Evolutionary conservation across 1,140 invertebrate species (phyloP), one percentile per base, ranked within the genome.

Genomic region (Octopus bimaculoides): DNA sequence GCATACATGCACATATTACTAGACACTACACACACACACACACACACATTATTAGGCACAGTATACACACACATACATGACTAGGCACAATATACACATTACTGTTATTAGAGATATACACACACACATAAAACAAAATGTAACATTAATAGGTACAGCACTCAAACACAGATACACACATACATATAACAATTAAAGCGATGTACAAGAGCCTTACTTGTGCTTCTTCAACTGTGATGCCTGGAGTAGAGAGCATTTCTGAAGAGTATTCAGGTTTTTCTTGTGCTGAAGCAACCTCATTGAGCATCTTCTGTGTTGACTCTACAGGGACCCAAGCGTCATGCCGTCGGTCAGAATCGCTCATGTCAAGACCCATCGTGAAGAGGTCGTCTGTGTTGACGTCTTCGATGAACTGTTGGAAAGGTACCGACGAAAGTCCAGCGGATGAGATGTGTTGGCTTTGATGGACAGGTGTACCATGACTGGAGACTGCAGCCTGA

Each of bases 271-370:
- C 92, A 85, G 93, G 94, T 10, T 94, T 93, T 78, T 92, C 92
- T 7, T 92, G 88, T 81, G 93, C 92, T 54, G 93, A 94, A 87
- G 92, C 86, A 90, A 93, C 92, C 87, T 90, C 87, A 83, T 93
- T 91, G 20, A 95, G 88, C 66, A 92, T 92, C 85, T 93, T 92
- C 83, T 92, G 91, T 5, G 94, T 93, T 79, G 91, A 91, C 81
- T 94, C 93, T 81, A 91, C 93, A 8, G 94, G 93, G 84, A 95
- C 93, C 94, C 94, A 95, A 5, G 94, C 93, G 92, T 95, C 94
- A 88, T 93, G 90, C 80, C 93, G 90, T 83, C 93, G 90, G 83
- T 94, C 94, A 54, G 84, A 79, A 74, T 90, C 89, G 83, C 86
- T 89, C 84, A 87, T 86, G 55, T 85, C 80, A 9, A 89, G 61